Evolutionary conservation across 2,888 invertebrate genomes (phyloP).

Genomic region (Odontocerum albicorne): DNA sequence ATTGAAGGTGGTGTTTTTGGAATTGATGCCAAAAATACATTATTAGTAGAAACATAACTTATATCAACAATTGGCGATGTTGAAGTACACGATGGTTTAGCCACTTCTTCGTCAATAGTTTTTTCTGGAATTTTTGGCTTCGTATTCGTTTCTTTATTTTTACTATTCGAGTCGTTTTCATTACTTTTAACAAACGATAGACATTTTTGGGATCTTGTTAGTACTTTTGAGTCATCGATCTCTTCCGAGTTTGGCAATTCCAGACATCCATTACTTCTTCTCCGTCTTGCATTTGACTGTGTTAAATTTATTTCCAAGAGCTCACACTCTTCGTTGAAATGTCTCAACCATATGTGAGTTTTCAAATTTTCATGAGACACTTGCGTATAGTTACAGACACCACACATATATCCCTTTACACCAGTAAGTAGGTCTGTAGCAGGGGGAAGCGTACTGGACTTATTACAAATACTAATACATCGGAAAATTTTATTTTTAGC

Average conservation of each 20-base stretch:
- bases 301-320: constrained; percentile 36
- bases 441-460: constrained; percentile 43
- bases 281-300: constrained; percentile 7
- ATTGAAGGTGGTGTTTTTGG: no score
- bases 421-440: constrained; percentile 48
- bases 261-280: constrained; percentile 2
- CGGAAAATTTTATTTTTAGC: constrained; percentile 25
- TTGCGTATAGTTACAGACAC: constrained; percentile 74
- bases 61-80: no score
- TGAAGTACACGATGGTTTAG: no score
- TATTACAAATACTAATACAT: constrained; percentile 19
- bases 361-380: constrained; percentile 61
- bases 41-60: no score
- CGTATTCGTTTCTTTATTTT: no score
- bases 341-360: constrained; percentile 62
- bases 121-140: no score
- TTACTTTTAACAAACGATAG: neutral
- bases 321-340: constrained; percentile 52
- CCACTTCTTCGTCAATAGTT: no score
- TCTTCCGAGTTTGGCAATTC: constrained; percentile 4
- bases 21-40: no score
- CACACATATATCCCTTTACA: constrained; percentile 66
- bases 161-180: neutral
- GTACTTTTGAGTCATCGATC: neutral
- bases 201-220: constrained; percentile 5